phyloP scores from a whole-genome alignment of 2,888 invertebrate species.

The Gryllus longicercus region DNA sequence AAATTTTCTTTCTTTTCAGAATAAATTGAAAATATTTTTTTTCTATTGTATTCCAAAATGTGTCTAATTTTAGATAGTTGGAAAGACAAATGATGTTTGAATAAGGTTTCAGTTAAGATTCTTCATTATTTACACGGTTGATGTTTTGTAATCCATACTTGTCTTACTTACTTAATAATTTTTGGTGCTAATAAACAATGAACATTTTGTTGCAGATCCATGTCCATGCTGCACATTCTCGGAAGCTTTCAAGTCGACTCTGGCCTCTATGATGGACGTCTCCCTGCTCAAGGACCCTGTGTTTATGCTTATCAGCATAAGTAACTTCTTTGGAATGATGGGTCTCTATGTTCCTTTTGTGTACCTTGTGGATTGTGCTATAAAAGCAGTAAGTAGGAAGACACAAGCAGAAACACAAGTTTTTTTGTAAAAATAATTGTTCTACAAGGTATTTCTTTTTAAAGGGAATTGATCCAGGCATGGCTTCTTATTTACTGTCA shows the following conservation, averaged over 20 bases:
- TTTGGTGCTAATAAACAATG: too few relatives aligned
- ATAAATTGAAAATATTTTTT: too few relatives aligned
- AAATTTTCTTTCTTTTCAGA: too few relatives aligned
- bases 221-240: constrained; percentile 78
- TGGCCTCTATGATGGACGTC: constrained; percentile 88
- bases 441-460: constrained; percentile 36
- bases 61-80: too few relatives aligned
- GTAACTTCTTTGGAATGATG: constrained; percentile 95
- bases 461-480: constrained; percentile 66
- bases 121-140: too few relatives aligned
- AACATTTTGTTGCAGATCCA: constrained; percentile 57
- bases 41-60: too few relatives aligned
- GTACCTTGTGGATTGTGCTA: constrained; percentile 82
- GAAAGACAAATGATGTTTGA: too few relatives aligned
- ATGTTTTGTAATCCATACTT: too few relatives aligned
- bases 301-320: constrained; percentile 87
- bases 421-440: too few relatives aligned
- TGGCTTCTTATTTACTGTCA: constrained; percentile 73
- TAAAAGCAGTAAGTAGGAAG: constrained; percentile 57
- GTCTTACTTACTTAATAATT: too few relatives aligned
- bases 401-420: not conserved
- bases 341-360: constrained; percentile 96
- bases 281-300: constrained; percentile 83
- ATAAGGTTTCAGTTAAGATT: too few relatives aligned
- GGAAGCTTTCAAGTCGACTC: constrained; percentile 74